Evolutionary conservation across 2,113 vertebrate genomes (phyloP).

Genomic region (Rousettus leschenaultii): DNA sequence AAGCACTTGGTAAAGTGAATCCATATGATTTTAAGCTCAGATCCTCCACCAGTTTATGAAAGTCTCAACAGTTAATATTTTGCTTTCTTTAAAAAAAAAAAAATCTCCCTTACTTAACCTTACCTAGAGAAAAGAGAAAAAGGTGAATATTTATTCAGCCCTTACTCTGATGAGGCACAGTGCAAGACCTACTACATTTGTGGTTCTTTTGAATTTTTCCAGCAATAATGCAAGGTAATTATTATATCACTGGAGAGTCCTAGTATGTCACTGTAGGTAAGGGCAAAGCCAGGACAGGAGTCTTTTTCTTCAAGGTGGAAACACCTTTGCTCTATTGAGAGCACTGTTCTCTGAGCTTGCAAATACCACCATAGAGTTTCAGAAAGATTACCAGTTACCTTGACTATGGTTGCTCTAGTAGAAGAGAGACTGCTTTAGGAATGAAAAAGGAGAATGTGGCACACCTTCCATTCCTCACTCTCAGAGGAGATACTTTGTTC

Average conservation of each 20-base stretch:
- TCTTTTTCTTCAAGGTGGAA: not conserved
- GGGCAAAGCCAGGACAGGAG: not conserved
- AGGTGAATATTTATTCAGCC: not conserved
- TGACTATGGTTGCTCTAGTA: not conserved
- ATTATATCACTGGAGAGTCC: not conserved
- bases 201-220: not conserved
- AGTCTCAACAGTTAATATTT: not conserved
- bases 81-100: not conserved
- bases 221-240: not conserved
- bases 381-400: not conserved
- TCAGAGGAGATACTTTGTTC: not conserved
- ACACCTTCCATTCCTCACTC: not conserved
- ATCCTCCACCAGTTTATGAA: not conserved
- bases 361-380: not conserved
- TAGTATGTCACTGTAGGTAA: not conserved
- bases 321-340: not conserved
- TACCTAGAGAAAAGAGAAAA: slow-evolving; percentile 24
- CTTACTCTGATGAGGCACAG: not conserved
- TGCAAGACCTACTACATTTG: not conserved
- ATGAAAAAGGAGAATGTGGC: not conserved
- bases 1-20: not conserved
- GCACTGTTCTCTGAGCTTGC: not conserved
- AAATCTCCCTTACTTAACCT: not conserved
- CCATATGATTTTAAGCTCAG: not conserved
- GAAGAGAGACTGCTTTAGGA: not conserved